Percentiles rank a stretch among this genome's conserved stretches.
phyloP scores from a whole-genome alignment of 2,113 vertebrate species.

The Anthoscopus minutus region DNA sequence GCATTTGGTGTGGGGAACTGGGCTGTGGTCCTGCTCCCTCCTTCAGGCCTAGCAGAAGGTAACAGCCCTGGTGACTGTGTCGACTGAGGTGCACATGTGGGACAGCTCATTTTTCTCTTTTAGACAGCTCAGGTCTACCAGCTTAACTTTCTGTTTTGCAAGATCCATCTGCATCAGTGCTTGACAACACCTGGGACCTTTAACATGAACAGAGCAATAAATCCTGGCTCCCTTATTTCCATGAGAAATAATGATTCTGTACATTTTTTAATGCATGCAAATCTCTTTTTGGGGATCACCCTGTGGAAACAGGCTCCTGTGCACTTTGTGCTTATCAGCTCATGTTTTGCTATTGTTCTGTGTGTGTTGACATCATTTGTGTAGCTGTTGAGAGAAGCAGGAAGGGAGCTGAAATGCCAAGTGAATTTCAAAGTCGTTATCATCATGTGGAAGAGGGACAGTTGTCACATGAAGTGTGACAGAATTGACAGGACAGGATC shows the following conservation, averaged over 20 bases:
- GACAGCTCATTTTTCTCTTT: background rate
- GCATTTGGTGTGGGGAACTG: background rate
- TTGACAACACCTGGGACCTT: background rate
- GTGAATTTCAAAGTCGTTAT: conserved; percentile 23
- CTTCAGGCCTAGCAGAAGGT: background rate
- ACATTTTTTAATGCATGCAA: background rate
- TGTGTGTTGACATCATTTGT: conserved; percentile 27
- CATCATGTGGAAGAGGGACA: background rate
- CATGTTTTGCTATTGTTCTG: background rate
- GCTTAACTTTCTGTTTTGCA: background rate
- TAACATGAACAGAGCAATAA: background rate
- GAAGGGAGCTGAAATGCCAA: conserved; percentile 40
- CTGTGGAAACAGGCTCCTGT: background rate
- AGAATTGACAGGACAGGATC: background rate
- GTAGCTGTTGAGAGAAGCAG: conserved; percentile 53
- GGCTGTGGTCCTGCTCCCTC: background rate
- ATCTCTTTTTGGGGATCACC: background rate
- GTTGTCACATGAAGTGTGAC: background rate
- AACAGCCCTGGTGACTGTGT: background rate
- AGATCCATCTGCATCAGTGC: background rate
- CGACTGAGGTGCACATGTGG: background rate
- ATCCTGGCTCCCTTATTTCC: background rate
- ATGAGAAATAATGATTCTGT: background rate
- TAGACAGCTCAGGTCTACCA: background rate
- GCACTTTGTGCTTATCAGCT: conserved; percentile 4